These are phyloP conservation scores for Catostomus latipinnis DNA, from an alignment of 2,797 vertebrate genomes.

Conservation along the genomic window DNA sequence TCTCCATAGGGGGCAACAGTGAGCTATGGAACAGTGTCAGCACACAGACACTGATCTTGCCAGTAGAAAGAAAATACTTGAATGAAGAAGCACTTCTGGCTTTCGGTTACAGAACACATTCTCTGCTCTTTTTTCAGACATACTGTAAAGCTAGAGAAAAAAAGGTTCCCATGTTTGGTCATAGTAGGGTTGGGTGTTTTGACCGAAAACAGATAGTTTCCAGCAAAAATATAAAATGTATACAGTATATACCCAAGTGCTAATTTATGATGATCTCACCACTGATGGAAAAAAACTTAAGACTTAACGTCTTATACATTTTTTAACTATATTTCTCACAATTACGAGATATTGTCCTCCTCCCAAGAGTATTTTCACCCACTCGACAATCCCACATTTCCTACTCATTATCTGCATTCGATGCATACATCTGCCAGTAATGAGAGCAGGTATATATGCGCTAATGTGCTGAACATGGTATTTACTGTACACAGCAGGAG, in stretches of 20 bases:
- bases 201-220: no score
- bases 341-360: neutral
- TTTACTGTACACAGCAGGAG: slow-evolving; percentile 36
- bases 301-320: no score
- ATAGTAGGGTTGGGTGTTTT: no score
- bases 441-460: slow-evolving; percentile 41
- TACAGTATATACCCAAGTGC: no score
- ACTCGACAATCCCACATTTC: slow-evolving; percentile 39
- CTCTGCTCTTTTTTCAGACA: slow-evolving; percentile 19
- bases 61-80: slow-evolving; percentile 26
- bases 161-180: neutral
- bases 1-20: slow-evolving; percentile 82
- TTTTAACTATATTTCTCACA: no score
- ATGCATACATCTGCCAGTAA: slow-evolving; percentile 40
- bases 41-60: neutral
- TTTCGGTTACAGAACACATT: slow-evolving; percentile 35
- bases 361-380: slow-evolving; percentile 33
- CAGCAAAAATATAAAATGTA: no score
- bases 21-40: slow-evolving; percentile 67
- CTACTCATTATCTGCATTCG: slow-evolving; percentile 42
- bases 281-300: no score
- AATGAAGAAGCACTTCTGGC: slow-evolving; percentile 29
- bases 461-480: slow-evolving; percentile 36
- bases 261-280: no score
- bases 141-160: slow-evolving; percentile 33